These are phyloP conservation scores for Heliconius aoede DNA, from an alignment of 2,888 invertebrate species.

Conservation along the genomic window DNA sequence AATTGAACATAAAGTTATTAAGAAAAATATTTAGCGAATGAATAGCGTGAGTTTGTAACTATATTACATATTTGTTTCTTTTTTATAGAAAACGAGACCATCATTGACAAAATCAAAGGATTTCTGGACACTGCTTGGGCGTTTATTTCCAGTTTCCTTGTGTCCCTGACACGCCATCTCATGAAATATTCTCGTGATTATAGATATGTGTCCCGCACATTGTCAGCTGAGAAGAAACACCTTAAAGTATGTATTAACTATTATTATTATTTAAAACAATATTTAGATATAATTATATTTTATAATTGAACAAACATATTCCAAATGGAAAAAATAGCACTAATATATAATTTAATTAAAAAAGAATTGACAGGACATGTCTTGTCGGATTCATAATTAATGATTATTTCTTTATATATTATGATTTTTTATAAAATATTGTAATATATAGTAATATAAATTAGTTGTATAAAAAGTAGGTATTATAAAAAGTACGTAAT, in stretches of 20 bases:
- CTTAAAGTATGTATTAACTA: constrained; percentile 86
- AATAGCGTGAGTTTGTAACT: neutral
- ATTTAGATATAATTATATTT: too few relatives aligned
- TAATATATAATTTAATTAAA: neutral
- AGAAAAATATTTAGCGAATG: too few relatives aligned
- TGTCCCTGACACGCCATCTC: constrained; percentile 91
- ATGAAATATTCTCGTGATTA: constrained; percentile 96
- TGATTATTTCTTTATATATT: neutral
- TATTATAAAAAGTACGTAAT: too few relatives aligned
- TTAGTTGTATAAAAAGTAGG: too few relatives aligned
- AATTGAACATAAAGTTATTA: neutral
- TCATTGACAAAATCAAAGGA: constrained; percentile 76
- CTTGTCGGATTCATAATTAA: neutral
- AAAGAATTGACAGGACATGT: neutral
- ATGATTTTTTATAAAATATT: too few relatives aligned
- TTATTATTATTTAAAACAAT: neutral
- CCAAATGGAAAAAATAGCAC: neutral
- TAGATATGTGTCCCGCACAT: constrained; percentile 94
- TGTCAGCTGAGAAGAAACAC: constrained; percentile 93
- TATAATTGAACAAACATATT: neutral
- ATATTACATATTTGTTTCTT: constrained; percentile 11
- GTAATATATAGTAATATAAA: too few relatives aligned
- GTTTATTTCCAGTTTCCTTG: constrained; percentile 90
- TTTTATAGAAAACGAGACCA: constrained; percentile 65
- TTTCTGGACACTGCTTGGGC: constrained; percentile 84